phyloP scores from a whole-genome alignment of 2,113 vertebrate species.

The Urocitellus parryii region DNA sequence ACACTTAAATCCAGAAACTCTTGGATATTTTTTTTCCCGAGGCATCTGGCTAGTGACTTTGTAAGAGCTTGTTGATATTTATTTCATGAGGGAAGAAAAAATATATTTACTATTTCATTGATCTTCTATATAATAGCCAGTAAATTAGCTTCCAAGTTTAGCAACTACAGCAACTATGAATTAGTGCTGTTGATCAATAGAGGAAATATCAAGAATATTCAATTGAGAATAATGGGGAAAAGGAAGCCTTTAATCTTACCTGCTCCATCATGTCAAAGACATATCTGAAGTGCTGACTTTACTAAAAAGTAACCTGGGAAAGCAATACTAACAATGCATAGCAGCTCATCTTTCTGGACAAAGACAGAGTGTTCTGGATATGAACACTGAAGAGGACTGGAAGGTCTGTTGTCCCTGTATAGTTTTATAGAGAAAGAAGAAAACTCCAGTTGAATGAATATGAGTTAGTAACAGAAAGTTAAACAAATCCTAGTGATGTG shows the following conservation, averaged over 20 bases:
- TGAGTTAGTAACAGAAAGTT: neutral
- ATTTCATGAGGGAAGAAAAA: neutral
- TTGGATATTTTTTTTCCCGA: neutral
- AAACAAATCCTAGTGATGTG: neutral
- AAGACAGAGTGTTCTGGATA: neutral
- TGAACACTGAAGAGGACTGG: neutral
- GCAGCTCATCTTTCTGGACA: neutral
- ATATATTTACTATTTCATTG: neutral
- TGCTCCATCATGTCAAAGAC: neutral
- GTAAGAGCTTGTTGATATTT: neutral
- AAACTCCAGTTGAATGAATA: neutral
- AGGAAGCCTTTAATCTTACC: neutral
- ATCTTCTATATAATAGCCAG: neutral
- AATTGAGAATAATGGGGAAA: neutral
- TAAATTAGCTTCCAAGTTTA: slow-evolving; percentile 22
- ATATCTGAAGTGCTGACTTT: neutral
- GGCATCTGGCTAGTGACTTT: neutral
- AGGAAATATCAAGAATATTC: neutral
- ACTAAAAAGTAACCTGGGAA: neutral
- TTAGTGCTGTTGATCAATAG: neutral
- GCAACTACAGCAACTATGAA: neutral
- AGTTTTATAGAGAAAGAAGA: neutral
- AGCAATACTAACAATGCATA: neutral
- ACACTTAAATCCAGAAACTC: neutral
- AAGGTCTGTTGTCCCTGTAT: neutral